Conservation (phyloP, 30 jellyfish, hydroid and myxozoan species). For the Euphysa ruthae region DNA sequence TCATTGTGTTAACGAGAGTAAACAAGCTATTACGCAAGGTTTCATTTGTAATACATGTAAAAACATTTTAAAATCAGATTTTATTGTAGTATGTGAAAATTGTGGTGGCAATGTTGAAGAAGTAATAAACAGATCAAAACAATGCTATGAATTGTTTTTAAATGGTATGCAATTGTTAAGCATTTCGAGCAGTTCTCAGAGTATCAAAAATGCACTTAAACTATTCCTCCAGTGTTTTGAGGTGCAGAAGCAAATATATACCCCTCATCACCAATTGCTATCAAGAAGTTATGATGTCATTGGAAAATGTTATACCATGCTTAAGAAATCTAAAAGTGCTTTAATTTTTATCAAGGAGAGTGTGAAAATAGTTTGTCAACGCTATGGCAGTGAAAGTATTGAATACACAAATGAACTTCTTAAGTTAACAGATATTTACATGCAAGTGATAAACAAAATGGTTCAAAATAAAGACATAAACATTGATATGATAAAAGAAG, state of each 20-base stretch:
- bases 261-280: conserved; percentile 20
- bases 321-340: conserved; percentile 24
- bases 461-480: too few relatives aligned
- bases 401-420: conserved; percentile 58
- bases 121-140: not conserved
- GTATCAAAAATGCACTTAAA: conserved; percentile 3
- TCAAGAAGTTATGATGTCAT: conserved; percentile 45
- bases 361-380: conserved; percentile 13
- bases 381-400: conserved; percentile 57
- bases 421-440: conserved; percentile 52
- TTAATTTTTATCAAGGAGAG: conserved; percentile 30
- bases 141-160: not conserved
- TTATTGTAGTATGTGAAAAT: too few relatives aligned
- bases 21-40: not conserved
- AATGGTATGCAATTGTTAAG: not conserved
- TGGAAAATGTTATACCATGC: conserved; percentile 45
- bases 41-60: conserved; percentile 16
- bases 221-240: conserved; percentile 24
- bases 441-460: conserved; percentile 35
- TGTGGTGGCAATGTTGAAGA: too few relatives aligned
- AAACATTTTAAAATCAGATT: too few relatives aligned
- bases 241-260: conserved; percentile 18
- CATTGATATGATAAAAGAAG: not conserved
- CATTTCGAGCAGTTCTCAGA: not conserved
- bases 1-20: conserved; percentile 31